A percentile compares a stretch with the other conserved stretches of the same genome.
These are phyloP conservation scores for Cyanocitta stelleri DNA, from an alignment of 2,113 vertebrate genomes.

Conservation along the genomic window DNA sequence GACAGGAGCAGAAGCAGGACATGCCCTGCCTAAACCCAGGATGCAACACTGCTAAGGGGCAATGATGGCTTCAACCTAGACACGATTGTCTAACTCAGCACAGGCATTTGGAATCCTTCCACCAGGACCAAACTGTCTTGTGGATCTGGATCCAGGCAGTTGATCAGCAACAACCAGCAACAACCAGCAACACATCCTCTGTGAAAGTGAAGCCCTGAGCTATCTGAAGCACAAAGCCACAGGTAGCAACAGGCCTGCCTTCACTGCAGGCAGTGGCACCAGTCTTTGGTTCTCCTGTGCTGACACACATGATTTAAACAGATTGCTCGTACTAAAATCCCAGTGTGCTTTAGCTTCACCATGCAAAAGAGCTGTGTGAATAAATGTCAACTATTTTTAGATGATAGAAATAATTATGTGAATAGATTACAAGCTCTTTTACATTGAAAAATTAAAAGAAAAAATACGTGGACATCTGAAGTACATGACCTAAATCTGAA, in stretches of 20 bases:
- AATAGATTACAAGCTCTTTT: neutral
- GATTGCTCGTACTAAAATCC: neutral
- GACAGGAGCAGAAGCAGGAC: neutral
- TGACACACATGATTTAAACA: neutral
- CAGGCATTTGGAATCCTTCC: neutral
- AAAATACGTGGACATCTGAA: neutral
- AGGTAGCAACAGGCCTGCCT: neutral
- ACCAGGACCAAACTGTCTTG: neutral
- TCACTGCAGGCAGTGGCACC: neutral
- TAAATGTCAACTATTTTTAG: constrained; percentile 1
- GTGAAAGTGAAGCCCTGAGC: neutral
- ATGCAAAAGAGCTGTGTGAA: neutral
- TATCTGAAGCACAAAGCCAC: neutral
- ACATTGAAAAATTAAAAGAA: neutral
- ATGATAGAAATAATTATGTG: neutral
- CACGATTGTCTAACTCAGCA: neutral
- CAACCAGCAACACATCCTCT: neutral
- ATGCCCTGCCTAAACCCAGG: neutral
- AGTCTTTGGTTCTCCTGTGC: neutral
- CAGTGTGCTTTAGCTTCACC: neutral
- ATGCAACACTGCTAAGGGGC: fast-evolving
- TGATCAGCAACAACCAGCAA: neutral
- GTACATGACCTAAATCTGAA: neutral
- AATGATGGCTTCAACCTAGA: neutral
- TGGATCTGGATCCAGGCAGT: neutral